Percentiles rank a stretch among this genome's conserved stretches.
Conservation (phyloP, 2,888 invertebrate genomes). For the Xanthostigma xanthostigma region DNA sequence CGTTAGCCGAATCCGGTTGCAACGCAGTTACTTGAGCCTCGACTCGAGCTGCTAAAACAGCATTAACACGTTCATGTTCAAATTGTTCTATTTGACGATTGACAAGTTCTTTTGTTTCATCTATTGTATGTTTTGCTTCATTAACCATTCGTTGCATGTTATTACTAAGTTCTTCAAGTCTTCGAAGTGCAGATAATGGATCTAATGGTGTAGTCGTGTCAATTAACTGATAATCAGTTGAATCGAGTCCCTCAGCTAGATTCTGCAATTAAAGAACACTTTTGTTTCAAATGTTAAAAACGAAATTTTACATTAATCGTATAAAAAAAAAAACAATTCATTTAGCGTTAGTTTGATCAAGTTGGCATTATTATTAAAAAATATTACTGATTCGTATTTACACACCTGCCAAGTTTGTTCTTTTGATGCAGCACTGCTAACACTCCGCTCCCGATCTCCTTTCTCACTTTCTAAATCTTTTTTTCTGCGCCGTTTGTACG, state of each 20-base stretch:
- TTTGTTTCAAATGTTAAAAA: no score
- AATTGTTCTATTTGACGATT: conserved; percentile 47
- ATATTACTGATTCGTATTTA: no score
- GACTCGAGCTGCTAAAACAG: conserved; percentile 49
- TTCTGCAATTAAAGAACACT: conserved; percentile 17
- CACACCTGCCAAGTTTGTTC: conserved; percentile 46
- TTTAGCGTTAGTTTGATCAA: no score
- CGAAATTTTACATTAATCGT: no score
- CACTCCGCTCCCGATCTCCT: conserved; percentile 31
- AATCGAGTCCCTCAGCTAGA: conserved; percentile 50
- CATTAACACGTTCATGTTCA: conserved; percentile 49
- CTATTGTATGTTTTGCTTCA: conserved; percentile 56
- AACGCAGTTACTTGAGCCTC: conserved; percentile 44
- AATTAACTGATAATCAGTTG: conserved; percentile 41
- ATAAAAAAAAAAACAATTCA: no score
- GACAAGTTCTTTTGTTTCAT: conserved; percentile 52
- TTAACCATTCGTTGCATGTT: conserved; percentile 50
- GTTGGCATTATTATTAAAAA: no score
- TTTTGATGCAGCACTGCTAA: conserved; percentile 29
- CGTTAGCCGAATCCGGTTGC: conserved; percentile 31
- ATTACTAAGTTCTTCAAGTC: conserved; percentile 53
- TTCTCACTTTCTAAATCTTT: conserved; percentile 36
- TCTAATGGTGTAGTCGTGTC: conserved; percentile 30
- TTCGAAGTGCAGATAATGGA: conserved; percentile 36
- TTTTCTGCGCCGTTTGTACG: conserved; percentile 76